These are phyloP conservation scores for Turritopsis rubra DNA, from an alignment of 30 jellyfish, hydroid and myxozoan genomes.

Conservation along the genomic window DNA sequence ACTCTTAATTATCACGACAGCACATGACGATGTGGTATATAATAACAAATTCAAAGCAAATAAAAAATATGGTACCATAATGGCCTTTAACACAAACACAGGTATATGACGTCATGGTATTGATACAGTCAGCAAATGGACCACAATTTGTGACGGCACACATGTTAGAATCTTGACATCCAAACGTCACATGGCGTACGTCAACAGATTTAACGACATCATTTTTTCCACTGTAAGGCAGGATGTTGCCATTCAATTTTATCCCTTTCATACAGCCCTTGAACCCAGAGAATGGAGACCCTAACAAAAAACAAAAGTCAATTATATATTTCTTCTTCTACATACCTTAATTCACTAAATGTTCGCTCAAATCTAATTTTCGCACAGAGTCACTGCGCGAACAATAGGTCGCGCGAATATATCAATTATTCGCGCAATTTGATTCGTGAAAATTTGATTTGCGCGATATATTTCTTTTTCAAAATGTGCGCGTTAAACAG, in stretches of 20 bases:
- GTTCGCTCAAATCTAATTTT: neutral
- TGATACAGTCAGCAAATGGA: slow-evolving; percentile 75
- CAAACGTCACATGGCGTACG: slow-evolving; percentile 49
- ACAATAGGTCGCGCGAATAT: neutral
- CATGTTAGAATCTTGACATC: slow-evolving; percentile 88
- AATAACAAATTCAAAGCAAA: neutral
- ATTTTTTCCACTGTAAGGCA: slow-evolving; percentile 86
- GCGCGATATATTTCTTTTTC: neutral
- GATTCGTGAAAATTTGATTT: neutral
- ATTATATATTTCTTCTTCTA: neutral
- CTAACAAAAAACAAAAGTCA: neutral
- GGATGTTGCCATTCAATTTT: slow-evolving; percentile 48
- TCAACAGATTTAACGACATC: slow-evolving; percentile 48
- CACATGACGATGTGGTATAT: too few species aligned
- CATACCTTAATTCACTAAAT: neutral
- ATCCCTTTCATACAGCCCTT: slow-evolving; percentile 81
- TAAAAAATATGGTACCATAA: slow-evolving; percentile 17
- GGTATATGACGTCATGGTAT: slow-evolving; percentile 76
- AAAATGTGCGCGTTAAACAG: neutral
- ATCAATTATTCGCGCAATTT: neutral
- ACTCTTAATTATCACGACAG: too few species aligned
- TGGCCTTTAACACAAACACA: slow-evolving; percentile 96
- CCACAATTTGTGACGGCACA: slow-evolving; percentile 75
- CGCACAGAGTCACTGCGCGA: neutral
- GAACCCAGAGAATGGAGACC: slow-evolving; percentile 58